Evolutionary conservation across 2,888 invertebrate genomes (phyloP).

Genomic region (Drosophila neutralis): DNA sequence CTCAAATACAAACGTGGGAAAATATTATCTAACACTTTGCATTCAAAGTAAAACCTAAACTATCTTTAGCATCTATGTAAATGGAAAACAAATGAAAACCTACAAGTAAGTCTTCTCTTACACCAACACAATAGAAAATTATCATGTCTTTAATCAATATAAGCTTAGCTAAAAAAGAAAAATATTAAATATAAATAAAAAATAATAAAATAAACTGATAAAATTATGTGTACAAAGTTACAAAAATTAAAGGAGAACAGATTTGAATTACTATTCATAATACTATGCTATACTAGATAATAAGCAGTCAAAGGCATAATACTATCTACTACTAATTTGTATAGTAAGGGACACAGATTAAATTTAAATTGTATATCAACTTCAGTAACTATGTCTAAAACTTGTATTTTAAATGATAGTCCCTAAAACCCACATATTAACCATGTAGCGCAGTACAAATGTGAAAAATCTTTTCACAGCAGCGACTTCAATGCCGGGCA

Average conservation of each 20-base stretch:
- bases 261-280: not conserved
- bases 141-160: not conserved
- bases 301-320: not conserved
- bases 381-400: not conserved
- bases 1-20: constrained; percentile 47
- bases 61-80: not conserved
- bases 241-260: not conserved
- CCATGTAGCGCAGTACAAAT: constrained; percentile 66
- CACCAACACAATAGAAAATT: not conserved
- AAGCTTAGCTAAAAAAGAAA: no score
- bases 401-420: constrained; percentile 12
- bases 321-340: not conserved
- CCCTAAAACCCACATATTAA: constrained; percentile 27
- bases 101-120: not conserved
- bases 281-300: not conserved
- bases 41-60: not conserved
- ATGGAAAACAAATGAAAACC: not conserved
- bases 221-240: not conserved
- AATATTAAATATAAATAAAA: not conserved
- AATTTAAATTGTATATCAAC: not conserved
- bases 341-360: not conserved
- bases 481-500: constrained; percentile 34
- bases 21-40: constrained; percentile 18
- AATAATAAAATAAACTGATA: not conserved
- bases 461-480: constrained; percentile 52